Base-by-base conservation (phyloP, 2,888 invertebrate genomes). In the Callinectes sapidus region DNA sequence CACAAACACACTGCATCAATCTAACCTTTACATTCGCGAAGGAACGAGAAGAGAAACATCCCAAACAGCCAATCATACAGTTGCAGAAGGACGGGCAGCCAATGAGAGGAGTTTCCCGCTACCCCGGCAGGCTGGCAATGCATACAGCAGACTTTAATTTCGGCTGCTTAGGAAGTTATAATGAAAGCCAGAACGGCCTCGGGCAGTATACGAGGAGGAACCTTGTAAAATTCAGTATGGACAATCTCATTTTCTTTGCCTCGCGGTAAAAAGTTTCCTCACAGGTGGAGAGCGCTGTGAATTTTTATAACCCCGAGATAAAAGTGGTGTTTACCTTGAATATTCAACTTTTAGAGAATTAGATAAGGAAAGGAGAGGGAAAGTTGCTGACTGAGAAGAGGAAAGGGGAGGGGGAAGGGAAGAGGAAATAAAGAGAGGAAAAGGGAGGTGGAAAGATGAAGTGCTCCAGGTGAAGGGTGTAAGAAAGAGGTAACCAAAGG, bases 141-240 rank as follows among this genome's bases (percentile, higher is more conserved):
- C 81, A 81, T 35, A 35, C 81, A 81, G 81, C 81, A 23, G 35
- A 35, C 81, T 81, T 81, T 81, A 81, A 81, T 81, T 81, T 81
- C 35, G 81, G 81, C 81, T 81, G 81, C 81, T 81, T 81, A 81
- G 35, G 81, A 81, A 81, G 81, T 81, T 81, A 81, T 81, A 81
- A 81, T 81, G 81, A 81, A 81, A 81, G 81, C 81, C 81, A 81
- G 81, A 35, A 81, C 81, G 81, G 35, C 81, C 81, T 16, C 35
- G 18, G 81, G 81, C 81, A 18, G 13, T 81, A 81, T 35, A 16
- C 35, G 81, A 81, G 35, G 81, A 81, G 35, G 81, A 81, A 35
- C 35, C 81, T 81, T 81, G 32, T 16, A 81, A 81, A 81, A 81
- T 81, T 81, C 81, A 81, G 81, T 81, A 32, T n/a, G 81, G 81